phyloP scores from a whole-genome alignment of 2,113 vertebrate genomes.

The Elephantulus edwardii region DNA sequence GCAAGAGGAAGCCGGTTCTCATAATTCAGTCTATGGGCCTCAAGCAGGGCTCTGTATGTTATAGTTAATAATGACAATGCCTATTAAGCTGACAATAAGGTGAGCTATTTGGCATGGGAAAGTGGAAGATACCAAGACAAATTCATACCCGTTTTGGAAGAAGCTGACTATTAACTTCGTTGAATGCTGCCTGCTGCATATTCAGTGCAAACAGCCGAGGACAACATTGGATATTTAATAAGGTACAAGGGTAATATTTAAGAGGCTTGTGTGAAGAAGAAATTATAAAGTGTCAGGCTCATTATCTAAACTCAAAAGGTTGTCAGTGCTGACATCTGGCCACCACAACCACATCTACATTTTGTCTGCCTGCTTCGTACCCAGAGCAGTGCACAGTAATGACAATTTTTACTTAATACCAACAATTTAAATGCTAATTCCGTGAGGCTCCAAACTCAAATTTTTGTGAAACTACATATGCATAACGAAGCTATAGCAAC shows the following conservation, averaged over 20 bases:
- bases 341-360: not conserved
- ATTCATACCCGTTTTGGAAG: not conserved
- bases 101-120: not conserved
- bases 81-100: not conserved
- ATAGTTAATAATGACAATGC: not conserved
- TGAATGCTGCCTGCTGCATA: not conserved
- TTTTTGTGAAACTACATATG: not conserved
- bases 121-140: not conserved
- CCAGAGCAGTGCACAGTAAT: not conserved
- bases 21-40: not conserved
- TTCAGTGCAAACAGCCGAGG: not conserved
- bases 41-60: not conserved
- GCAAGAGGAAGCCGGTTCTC: not conserved
- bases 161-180: not conserved
- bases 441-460: not conserved
- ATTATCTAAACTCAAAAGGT: not conserved
- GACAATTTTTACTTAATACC: not conserved
- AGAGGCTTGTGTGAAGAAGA: not conserved
- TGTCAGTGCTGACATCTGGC: not conserved
- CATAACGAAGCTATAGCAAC: not conserved
- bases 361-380: not conserved
- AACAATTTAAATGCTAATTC: conserved; percentile 29
- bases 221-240: not conserved
- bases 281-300: not conserved
- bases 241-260: not conserved